phyloP scores from a whole-genome alignment of 1,140 invertebrate genomes.

The Sitobion miscanthi region DNA sequence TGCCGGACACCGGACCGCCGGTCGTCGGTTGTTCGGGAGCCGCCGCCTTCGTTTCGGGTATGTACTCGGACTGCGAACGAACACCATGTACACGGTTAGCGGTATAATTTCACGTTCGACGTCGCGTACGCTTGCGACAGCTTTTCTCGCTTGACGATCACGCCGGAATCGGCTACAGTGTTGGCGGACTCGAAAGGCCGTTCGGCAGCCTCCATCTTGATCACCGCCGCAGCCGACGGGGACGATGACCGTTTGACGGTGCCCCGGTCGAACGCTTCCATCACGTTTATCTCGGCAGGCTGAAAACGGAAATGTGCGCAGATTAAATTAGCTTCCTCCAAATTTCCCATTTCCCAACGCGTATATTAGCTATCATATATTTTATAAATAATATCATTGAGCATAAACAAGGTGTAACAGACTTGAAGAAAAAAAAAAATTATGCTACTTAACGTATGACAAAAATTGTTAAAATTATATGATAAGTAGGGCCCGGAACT shows the following conservation, averaged over 20 bases:
- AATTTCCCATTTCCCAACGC: not conserved
- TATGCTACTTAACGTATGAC: too few relatives aligned
- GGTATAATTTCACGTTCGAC: too few relatives aligned
- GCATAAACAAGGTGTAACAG: too few relatives aligned
- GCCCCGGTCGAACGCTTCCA: slow-evolving; percentile 38
- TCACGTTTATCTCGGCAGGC: slow-evolving; percentile 3
- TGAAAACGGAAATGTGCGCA: not conserved
- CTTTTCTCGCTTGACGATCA: slow-evolving; percentile 42
- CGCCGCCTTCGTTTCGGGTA: slow-evolving; percentile 6
- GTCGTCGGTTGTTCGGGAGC: not conserved
- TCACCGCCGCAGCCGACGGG: not conserved
- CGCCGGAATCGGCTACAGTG: slow-evolving; percentile 35
- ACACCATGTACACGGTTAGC: not conserved
- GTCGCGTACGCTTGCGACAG: not conserved
- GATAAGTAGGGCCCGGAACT: too few relatives aligned
- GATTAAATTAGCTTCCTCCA: not conserved
- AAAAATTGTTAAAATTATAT: too few relatives aligned
- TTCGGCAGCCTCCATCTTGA: slow-evolving; percentile 19
- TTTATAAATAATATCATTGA: too few relatives aligned
- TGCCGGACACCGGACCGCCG: not conserved
- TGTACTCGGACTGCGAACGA: slow-evolving; percentile 39
- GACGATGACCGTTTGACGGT: not conserved
- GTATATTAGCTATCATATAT: not conserved
- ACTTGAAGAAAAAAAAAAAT: too few relatives aligned
- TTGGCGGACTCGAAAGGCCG: slow-evolving; percentile 15